Evolutionary conservation across 2,113 vertebrate species (phyloP).

Genomic region (Bambusicola thoracicus): DNA sequence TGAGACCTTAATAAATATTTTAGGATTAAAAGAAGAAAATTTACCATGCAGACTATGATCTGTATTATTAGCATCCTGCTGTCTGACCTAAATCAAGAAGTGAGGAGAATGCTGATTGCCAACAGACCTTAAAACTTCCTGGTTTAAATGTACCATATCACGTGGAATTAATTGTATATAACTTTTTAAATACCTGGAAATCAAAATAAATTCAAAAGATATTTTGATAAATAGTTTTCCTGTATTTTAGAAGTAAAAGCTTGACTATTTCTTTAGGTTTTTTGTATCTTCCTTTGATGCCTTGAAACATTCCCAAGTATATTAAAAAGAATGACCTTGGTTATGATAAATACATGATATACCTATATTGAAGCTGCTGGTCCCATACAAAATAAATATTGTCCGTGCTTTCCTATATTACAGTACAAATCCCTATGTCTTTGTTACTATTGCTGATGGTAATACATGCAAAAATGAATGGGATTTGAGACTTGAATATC

Average conservation of each 20-base stretch:
- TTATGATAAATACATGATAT: not conserved
- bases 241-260: not conserved
- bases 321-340: not conserved
- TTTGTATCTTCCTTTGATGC: not conserved
- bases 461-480: not conserved
- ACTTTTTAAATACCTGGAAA: not conserved
- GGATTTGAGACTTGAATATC: not conserved
- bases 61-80: conserved; percentile 39
- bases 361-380: not conserved
- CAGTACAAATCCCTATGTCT: not conserved
- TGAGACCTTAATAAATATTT: conserved; percentile 50
- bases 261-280: not conserved
- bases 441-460: not conserved
- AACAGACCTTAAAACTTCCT: not conserved
- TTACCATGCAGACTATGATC: conserved; percentile 26
- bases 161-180: not conserved
- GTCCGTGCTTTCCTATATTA: not conserved
- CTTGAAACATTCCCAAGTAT: not conserved
- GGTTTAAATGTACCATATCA: not conserved
- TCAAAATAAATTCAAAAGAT: not conserved
- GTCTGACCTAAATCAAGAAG: conserved; percentile 45
- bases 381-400: not conserved
- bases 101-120: not conserved
- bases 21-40: conserved; percentile 38
- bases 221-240: not conserved